Base-by-base conservation (phyloP, 2,113 vertebrate genomes). In the Vulpes ferrilata region DNA sequence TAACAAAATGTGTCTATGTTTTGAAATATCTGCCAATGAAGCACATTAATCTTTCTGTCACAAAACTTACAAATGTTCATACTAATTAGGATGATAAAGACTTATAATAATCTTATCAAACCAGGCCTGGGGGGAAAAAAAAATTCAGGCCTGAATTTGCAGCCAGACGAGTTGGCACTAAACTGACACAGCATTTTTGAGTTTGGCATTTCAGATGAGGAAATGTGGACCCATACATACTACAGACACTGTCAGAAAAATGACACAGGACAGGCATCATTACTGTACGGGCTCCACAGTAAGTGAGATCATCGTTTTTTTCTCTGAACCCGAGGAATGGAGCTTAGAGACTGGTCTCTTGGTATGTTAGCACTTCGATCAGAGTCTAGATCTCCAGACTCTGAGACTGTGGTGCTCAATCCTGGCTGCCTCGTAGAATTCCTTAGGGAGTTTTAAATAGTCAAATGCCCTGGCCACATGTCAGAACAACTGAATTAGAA, bases 41-140 rank as follows among this genome's bases (percentile, higher is more conserved):
- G 15, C 7, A 82, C 30, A 74, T 94, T 88, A 86, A 55, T 64
- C 48, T 65, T 90, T 86, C 65, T 64, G 83, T 30, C 71, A n/a
- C 11, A 93, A 93, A 95, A 35, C 55, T 69, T 81, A 53, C 2
- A 88, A 67, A 89, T 43, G 81, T 83, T 73, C 25, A 88, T 51
- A 73, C 16, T 87, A 65, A 79, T 90, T 82, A 91, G 51, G 38
- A 67, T 86, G 86, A 88, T 51, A 69, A 67, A 76, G 59, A 74
- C 43, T 84, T 86, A 94, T 27, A 91, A 79, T 43, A 79, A 15
- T 53, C 35, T 69, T 71, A 69, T 62, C 17, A 76, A 67, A 84
- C 65, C 7, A 22, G 38, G 25, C 17, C 43, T 92, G 35, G 43
- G 43, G 43, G 43, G 6, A 43, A 43, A 6, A 5, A 43, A 43